These are phyloP conservation scores for Sisor rabdophorus DNA, from an alignment of 2,113 vertebrate species.

Conservation along the genomic window DNA sequence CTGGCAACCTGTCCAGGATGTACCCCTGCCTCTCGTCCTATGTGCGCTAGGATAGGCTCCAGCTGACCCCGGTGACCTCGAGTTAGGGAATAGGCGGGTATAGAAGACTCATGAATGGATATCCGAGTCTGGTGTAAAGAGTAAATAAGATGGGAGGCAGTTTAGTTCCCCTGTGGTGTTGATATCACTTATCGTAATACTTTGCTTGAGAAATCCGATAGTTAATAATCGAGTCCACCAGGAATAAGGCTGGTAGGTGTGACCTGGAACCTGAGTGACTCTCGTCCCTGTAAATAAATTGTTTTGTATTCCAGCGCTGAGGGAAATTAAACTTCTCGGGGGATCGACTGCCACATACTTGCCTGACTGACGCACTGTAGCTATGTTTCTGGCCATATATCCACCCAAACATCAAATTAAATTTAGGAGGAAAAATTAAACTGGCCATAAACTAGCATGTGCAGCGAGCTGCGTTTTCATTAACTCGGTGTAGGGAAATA, in stretches of 20 bases:
- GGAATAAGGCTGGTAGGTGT: neutral
- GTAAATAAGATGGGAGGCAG: neutral
- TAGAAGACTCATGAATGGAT: too few species aligned
- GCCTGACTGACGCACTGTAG: neutral
- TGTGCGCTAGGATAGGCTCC: too few species aligned
- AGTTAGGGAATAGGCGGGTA: too few species aligned
- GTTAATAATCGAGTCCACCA: neutral
- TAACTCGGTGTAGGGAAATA: constrained; percentile 21
- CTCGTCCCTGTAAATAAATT: neutral
- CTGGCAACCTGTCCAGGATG: too few species aligned
- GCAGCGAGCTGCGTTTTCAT: constrained; percentile 8
- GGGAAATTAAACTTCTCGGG: neutral
- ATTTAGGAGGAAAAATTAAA: constrained; percentile 31
- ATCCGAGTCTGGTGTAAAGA: neutral
- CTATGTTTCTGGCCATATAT: constrained; percentile 1
- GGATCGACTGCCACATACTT: neutral
- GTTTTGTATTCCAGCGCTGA: neutral
- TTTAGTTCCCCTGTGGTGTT: neutral
- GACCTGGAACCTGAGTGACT: constrained; percentile 1
- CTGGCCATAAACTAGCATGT: constrained; percentile 22
- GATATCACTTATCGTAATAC: neutral
- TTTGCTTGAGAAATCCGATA: neutral
- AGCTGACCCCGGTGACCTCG: too few species aligned
- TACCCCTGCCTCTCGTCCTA: too few species aligned
- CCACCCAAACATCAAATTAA: constrained; percentile 9